Percentiles rank a stretch among this genome's conserved stretches.
Conservation (phyloP, 2,888 invertebrate genomes). For the Xylocampa areola region DNA sequence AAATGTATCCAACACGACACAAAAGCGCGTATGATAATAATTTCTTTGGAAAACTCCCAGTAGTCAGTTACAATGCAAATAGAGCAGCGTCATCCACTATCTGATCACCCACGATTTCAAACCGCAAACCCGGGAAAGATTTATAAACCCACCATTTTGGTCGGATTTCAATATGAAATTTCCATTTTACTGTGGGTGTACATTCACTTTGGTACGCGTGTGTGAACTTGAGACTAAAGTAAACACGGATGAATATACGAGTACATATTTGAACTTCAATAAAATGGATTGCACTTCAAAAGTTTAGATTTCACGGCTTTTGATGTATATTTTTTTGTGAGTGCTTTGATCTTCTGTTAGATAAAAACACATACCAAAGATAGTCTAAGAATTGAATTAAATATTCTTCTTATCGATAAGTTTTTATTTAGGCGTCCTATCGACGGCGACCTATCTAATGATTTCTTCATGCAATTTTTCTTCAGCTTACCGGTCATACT, state of each 20-base stretch:
- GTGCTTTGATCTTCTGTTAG: conserved; percentile 6
- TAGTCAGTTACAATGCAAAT: conserved; percentile 57
- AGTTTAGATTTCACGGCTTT: conserved; percentile 18
- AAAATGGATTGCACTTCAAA: conserved; percentile 35
- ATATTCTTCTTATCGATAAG: no score
- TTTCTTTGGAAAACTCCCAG: conserved; percentile 56
- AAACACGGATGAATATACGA: conserved; percentile 25
- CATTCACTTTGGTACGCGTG: conserved; percentile 30
- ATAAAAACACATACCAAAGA: not conserved
- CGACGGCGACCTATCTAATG: no score
- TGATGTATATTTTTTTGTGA: not conserved
- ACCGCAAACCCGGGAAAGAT: conserved; percentile 56
- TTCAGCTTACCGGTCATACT: no score
- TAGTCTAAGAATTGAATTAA: no score
- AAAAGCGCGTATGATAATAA: conserved; percentile 58
- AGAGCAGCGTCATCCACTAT: conserved; percentile 54
- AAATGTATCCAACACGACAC: conserved; percentile 39
- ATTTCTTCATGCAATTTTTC: no score
- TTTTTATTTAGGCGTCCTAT: no score
- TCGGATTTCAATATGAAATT: conserved; percentile 57
- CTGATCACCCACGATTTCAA: conserved; percentile 59
- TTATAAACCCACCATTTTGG: conserved; percentile 54
- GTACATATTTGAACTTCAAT: conserved; percentile 29
- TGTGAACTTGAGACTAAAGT: conserved; percentile 27
- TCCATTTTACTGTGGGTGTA: conserved; percentile 36